Conservation (phyloP, 2,797 vertebrate species). For the Bryconaethiops microstoma region DNA sequence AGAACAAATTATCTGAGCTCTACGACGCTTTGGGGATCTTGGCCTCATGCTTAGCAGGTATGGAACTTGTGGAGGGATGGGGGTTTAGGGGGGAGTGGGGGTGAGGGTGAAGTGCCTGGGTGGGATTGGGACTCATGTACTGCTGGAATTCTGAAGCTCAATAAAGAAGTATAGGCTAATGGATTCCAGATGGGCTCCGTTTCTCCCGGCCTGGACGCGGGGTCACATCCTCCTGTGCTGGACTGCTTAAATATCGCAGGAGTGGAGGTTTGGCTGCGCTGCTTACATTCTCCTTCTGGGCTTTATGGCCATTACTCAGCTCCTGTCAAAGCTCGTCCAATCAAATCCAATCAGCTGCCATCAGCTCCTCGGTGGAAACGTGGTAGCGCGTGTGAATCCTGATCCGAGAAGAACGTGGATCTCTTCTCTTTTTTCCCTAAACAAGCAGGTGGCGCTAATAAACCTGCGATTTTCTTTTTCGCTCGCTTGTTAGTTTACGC, state of each 20-base stretch:
- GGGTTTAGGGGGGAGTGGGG: too few relatives aligned
- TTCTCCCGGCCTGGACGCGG: slow-evolving; percentile 47
- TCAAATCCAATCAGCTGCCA: slow-evolving; percentile 53
- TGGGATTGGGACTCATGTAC: slow-evolving; percentile 56
- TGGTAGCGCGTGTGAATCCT: too few relatives aligned
- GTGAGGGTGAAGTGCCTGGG: slow-evolving; percentile 44
- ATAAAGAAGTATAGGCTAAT: slow-evolving; percentile 65
- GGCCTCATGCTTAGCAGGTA: slow-evolving; percentile 15
- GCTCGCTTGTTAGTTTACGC: too few relatives aligned
- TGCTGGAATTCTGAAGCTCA: slow-evolving; percentile 56
- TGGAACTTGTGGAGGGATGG: background rate
- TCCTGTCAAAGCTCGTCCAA: slow-evolving; percentile 58
- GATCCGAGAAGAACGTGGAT: too few relatives aligned
- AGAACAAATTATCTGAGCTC: slow-evolving; percentile 5
- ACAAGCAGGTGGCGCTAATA: too few relatives aligned
- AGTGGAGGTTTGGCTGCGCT: slow-evolving; percentile 54
- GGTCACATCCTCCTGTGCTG: slow-evolving; percentile 59
- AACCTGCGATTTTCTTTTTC: too few relatives aligned
- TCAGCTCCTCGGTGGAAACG: slow-evolving; percentile 43
- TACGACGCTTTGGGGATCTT: slow-evolving; percentile 7
- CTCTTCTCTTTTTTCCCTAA: too few relatives aligned
- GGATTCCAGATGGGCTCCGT: slow-evolving; percentile 67
- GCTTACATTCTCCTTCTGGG: slow-evolving; percentile 55
- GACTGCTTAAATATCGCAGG: slow-evolving; percentile 48
- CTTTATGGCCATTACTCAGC: slow-evolving; percentile 57